Evolutionary conservation across 2,888 invertebrate species (phyloP).

Genomic region (Tetragnatha montana): DNA sequence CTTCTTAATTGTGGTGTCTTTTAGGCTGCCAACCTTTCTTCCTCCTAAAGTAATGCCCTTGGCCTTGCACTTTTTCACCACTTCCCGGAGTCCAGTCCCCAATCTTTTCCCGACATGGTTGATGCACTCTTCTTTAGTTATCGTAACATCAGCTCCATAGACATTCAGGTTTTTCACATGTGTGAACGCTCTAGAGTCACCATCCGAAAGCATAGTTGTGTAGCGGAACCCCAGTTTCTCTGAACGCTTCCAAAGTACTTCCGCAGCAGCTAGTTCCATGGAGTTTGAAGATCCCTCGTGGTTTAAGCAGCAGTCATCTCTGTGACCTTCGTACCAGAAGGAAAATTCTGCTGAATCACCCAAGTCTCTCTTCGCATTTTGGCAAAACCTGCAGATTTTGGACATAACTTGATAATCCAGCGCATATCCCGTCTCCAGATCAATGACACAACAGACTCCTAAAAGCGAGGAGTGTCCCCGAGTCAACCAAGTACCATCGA

Average conservation of each 20-base stretch:
- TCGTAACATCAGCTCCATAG: too few relatives aligned
- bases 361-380: not conserved
- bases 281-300: not conserved
- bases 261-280: not conserved
- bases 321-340: conserved; percentile 12
- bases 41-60: too few relatives aligned
- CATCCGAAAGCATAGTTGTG: not conserved
- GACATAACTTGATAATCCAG: conserved; percentile 1
- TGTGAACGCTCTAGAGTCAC: conserved; percentile 25
- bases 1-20: too few relatives aligned
- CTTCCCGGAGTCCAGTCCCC: too few relatives aligned
- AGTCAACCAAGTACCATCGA: too few relatives aligned
- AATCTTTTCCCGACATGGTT: too few relatives aligned
- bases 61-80: too few relatives aligned
- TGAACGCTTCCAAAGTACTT: conserved; percentile 10
- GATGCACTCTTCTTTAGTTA: too few relatives aligned
- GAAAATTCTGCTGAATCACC: not conserved
- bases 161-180: too few relatives aligned
- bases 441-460: not conserved
- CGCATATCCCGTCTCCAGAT: not conserved
- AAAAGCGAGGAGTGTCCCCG: not conserved
- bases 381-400: not conserved
- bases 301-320: not conserved
- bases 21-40: too few relatives aligned
- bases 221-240: not conserved